Evolutionary conservation across 2,797 vertebrate genomes (phyloP).

Genomic region (Miichthys miiuy): DNA sequence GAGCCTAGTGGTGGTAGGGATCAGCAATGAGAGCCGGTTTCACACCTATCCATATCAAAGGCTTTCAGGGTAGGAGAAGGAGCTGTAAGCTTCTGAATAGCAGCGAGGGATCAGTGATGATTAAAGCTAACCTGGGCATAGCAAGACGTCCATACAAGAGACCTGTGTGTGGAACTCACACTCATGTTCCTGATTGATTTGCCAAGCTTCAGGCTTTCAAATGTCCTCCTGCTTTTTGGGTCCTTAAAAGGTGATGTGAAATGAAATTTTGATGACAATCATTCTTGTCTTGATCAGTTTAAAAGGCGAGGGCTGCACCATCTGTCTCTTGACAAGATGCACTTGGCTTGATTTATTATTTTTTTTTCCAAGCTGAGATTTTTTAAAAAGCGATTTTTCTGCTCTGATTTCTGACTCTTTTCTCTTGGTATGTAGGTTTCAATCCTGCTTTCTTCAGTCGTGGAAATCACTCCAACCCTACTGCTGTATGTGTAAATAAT

Average conservation of each 20-base stretch:
- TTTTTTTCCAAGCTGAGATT: too few species aligned
- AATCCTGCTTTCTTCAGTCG: not conserved
- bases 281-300: constrained; percentile 33
- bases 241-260: constrained; percentile 42
- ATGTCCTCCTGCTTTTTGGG: constrained; percentile 49
- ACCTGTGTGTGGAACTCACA: constrained; percentile 56
- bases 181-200: constrained; percentile 73
- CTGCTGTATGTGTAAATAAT: not conserved
- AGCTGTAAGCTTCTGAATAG: constrained; percentile 71
- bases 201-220: constrained; percentile 59
- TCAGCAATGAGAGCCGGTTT: constrained; percentile 69
- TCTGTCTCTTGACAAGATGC: not conserved
- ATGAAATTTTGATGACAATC: constrained; percentile 50
- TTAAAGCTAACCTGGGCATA: constrained; percentile 81
- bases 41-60: constrained; percentile 83
- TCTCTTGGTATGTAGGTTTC: not conserved
- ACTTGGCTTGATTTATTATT: not conserved
- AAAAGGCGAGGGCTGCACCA: not conserved
- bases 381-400: not conserved
- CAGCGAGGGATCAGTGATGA: constrained; percentile 75
- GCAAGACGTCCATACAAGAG: constrained; percentile 62
- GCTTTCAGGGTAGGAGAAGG: constrained; percentile 67
- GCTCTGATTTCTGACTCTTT: not conserved
- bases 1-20: constrained; percentile 67
- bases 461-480: not conserved